Base-by-base conservation (phyloP, 1,140 invertebrate genomes). In the Papilio polyxenes region DNA sequence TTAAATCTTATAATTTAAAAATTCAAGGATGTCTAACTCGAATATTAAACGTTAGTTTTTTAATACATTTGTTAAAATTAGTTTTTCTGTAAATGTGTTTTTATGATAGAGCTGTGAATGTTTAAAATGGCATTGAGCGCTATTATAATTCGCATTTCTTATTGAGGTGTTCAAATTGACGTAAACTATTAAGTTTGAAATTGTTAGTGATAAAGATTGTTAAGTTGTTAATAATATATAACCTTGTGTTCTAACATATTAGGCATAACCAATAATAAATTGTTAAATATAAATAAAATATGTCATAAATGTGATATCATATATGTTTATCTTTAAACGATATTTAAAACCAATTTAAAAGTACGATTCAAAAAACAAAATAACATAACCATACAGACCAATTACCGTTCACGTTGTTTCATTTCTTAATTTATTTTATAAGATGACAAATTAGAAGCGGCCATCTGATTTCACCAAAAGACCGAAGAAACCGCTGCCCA, bases 91-190 rank as follows among this genome's bases (percentile, higher is more conserved):
- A 65, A 65, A 65, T 65, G 62, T 31, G 62, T 65, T 65, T 65
- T 65, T 65, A 31, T 65, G 20, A 31, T 59, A 59, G 17, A n/a
- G 8, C 4, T 37, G 40, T 15, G 65, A 72, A 72, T 40, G 31
- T 72, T 72, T 72, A 37, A 72, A 37, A 72, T 72, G 65, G 65
- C 65, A 72, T 72, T 72, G 65, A 72, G 31, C 6, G n/a, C 13
- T 31, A 72, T 72, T 37, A 72, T 15, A 40, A 37, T 69, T 37
- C 23, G 31, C 11, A 69, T 37, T 37, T 72, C 37, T 10, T 23
- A 72, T 72, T 17, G 31, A 72, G 37, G 31, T 40, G 13, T 6
- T 72, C 15, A 72, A 37, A 72, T 72, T 40, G 65, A 72, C 5
- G n/a, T 31, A 0, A 31, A 31, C 23, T 31, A 31, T 31, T 31